A percentile compares a stretch with the other conserved stretches of the same genome.
These are phyloP conservation scores for Brenthis hecate DNA, from an alignment of 2,888 invertebrate genomes.

Conservation along the genomic window DNA sequence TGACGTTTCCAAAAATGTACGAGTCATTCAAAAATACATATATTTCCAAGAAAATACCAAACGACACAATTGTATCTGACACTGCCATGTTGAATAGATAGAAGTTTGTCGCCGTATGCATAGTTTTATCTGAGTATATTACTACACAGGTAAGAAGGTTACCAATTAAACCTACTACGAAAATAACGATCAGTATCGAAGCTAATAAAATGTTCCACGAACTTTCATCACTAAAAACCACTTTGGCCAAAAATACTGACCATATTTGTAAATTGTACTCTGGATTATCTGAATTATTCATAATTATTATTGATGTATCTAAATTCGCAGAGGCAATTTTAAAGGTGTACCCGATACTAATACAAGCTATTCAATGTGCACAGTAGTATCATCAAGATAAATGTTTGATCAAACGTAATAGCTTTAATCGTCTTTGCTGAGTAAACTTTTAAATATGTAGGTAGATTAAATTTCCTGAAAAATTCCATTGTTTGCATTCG, in stretches of 20 bases:
- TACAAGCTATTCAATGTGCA: neutral
- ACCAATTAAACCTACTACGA: conserved; percentile 56
- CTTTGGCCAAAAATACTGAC: conserved; percentile 47
- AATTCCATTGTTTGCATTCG: conserved; percentile 29
- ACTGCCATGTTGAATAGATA: conserved; percentile 69
- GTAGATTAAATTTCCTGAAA: conserved; percentile 30
- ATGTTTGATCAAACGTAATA: conserved; percentile 45
- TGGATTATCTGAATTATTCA: conserved; percentile 8
- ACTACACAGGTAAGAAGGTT: conserved; percentile 71
- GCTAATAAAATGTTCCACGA: conserved; percentile 45
- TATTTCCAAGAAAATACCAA: conserved; percentile 57
- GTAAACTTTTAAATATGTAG: conserved; percentile 39
- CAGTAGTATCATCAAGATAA: conserved; percentile 34
- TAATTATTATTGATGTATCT: neutral
- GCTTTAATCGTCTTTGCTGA: conserved; percentile 48
- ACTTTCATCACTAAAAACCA: conserved; percentile 43
- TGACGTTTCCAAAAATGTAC: conserved; percentile 46
- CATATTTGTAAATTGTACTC: conserved; percentile 48
- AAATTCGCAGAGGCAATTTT: neutral
- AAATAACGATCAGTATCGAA: conserved; percentile 46
- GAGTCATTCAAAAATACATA: conserved; percentile 45
- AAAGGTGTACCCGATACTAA: neutral
- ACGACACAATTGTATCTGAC: conserved; percentile 63
- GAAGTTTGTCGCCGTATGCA: conserved; percentile 71
- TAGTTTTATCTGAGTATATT: conserved; percentile 62